phyloP scores from a whole-genome alignment of 64 coral and sea anemone species.

The Stylophora pistillata region DNA sequence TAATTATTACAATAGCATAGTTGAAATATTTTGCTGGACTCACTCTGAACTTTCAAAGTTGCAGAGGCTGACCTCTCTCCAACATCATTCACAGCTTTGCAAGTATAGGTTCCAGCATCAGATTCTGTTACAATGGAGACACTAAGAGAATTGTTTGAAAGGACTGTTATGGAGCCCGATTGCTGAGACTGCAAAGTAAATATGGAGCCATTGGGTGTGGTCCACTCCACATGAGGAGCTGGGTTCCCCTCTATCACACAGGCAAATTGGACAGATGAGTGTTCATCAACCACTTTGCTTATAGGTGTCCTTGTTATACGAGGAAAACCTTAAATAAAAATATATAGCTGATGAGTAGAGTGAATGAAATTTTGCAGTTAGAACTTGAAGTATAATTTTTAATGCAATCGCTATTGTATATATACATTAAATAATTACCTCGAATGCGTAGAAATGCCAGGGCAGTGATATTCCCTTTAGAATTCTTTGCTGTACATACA shows the following conservation, averaged over 20 bases:
- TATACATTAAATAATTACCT: conserved; percentile 1
- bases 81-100: conserved; percentile 61
- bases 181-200: conserved; percentile 5
- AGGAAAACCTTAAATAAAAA: conserved; percentile 44
- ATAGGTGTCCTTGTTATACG: conserved; percentile 22
- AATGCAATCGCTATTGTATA: not conserved
- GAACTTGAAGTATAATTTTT: too few relatives aligned
- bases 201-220: conserved; percentile 42
- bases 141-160: conserved; percentile 70
- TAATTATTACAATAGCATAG: too few relatives aligned
- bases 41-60: conserved; percentile 55
- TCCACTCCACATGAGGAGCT: conserved; percentile 55
- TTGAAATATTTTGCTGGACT: not conserved
- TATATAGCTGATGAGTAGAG: too few relatives aligned
- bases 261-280: conserved; percentile 20
- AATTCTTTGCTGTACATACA: conserved; percentile 43
- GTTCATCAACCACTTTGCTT: conserved; percentile 37
- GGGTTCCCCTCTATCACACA: conserved; percentile 59
- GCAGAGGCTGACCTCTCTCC: conserved; percentile 36
- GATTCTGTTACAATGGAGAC: conserved; percentile 47
- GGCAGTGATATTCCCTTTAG: not conserved
- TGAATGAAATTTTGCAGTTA: not conserved
- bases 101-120: conserved; percentile 70
- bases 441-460: conserved; percentile 38
- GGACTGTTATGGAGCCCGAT: conserved; percentile 34